These are phyloP conservation scores for Empis livida DNA, from an alignment of 2,888 invertebrate genomes.

Conservation along the genomic window DNA sequence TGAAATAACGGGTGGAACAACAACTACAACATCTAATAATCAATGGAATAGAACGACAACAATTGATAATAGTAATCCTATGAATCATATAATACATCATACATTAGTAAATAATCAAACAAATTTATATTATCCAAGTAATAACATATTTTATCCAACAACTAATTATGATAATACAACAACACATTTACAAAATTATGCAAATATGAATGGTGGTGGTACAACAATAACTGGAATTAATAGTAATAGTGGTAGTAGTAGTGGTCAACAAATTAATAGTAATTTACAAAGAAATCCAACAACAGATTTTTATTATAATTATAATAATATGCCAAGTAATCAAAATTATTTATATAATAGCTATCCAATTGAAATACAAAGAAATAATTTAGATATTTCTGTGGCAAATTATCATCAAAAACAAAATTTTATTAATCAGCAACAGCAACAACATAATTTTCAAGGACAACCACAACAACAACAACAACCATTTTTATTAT, in stretches of 20 bases:
- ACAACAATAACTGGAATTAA: neutral
- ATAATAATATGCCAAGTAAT: constrained; percentile 34
- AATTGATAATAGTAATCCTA: too few species aligned
- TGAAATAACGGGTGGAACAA: neutral
- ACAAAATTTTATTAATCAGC: too few species aligned
- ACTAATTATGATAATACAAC: too few species aligned
- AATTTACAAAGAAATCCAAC: constrained; percentile 16
- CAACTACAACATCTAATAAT: neutral
- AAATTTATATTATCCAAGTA: too few species aligned
- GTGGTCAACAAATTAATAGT: neutral
- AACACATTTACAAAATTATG: constrained; percentile 3
- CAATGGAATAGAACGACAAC: neutral
- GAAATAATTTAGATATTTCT: too few species aligned
- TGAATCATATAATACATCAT: too few species aligned
- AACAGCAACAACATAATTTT: too few species aligned
- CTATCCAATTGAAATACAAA: neutral
- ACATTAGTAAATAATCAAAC: too few species aligned
- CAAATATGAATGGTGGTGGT: constrained; percentile 12
- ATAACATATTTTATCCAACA: too few species aligned
- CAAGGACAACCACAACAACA: too few species aligned
- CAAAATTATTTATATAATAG: constrained; percentile 33
- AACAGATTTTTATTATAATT: constrained; percentile 36
- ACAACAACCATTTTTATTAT: too few species aligned
- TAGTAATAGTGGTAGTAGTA: neutral
- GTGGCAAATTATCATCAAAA: too few species aligned